phyloP scores from a whole-genome alignment of 2,113 vertebrate species.

The Mus pahari region DNA sequence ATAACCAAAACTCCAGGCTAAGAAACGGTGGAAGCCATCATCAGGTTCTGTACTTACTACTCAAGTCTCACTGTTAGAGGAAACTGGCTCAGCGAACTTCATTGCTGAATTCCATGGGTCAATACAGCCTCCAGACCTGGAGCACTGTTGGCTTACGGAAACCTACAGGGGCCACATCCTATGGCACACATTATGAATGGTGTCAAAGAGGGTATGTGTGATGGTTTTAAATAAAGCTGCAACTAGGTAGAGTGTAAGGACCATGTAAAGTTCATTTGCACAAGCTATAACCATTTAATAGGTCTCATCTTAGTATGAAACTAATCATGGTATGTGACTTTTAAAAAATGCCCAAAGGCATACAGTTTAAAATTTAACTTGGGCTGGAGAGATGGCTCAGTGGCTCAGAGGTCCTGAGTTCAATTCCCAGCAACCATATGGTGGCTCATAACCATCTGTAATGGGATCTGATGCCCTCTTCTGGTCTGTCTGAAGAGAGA shows the following conservation, averaged over 20 bases:
- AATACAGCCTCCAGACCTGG: background rate
- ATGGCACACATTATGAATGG: background rate
- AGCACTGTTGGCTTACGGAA: background rate
- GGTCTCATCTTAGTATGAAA: background rate
- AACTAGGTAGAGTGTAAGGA: background rate
- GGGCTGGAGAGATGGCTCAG: too few relatives aligned
- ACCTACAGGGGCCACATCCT: background rate
- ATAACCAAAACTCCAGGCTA: background rate
- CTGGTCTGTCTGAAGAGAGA: too few relatives aligned
- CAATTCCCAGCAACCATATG: too few relatives aligned
- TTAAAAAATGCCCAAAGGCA: background rate
- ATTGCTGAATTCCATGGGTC: background rate
- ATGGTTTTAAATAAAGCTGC: background rate
- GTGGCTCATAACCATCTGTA: too few relatives aligned
- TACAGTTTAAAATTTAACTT: background rate
- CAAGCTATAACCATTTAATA: background rate
- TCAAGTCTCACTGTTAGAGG: background rate
- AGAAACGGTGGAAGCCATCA: background rate
- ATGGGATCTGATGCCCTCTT: too few relatives aligned
- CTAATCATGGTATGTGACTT: background rate
- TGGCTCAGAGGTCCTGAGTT: too few relatives aligned
- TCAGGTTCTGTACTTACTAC: background rate
- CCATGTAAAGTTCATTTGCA: slow-evolving; percentile 2
- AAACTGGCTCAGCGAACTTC: background rate
- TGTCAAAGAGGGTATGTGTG: background rate